These are phyloP conservation scores for Tragelaphus imberbis DNA, from an alignment of 2,113 vertebrate genomes.

Conservation along the genomic window DNA sequence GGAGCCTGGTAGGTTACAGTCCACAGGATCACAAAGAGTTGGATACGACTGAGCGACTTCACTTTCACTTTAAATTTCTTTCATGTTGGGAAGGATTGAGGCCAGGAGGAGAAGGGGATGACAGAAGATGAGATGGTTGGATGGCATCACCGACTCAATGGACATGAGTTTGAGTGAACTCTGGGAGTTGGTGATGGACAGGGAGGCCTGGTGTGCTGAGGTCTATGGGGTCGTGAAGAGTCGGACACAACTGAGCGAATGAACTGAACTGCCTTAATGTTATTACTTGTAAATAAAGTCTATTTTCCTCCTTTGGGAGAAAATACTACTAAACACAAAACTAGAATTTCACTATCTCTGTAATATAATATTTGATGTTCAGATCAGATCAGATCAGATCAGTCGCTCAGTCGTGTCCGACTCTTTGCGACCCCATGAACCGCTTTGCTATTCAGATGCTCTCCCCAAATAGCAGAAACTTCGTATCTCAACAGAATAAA, in stretches of 20 bases:
- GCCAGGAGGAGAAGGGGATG: too few species aligned
- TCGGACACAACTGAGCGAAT: not conserved
- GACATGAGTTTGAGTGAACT: not conserved
- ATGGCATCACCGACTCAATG: not conserved
- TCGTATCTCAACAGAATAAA: not conserved
- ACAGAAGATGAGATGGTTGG: not conserved
- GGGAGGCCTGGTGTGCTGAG: not conserved
- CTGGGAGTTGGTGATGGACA: not conserved
- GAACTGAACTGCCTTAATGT: slow-evolving; percentile 55
- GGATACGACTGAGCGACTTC: too few species aligned
- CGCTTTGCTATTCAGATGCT: not conserved
- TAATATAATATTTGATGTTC: not conserved
- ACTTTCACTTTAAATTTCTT: too few species aligned
- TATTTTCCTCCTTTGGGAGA: slow-evolving; percentile 68
- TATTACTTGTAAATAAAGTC: slow-evolving; percentile 76
- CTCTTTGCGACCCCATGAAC: too few species aligned
- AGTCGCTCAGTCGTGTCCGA: too few species aligned
- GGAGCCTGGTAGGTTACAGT: too few species aligned
- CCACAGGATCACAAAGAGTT: too few species aligned
- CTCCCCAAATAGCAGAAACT: not conserved
- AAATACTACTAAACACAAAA: not conserved
- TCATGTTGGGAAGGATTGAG: too few species aligned
- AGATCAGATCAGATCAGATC: too few species aligned
- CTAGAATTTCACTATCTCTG: not conserved
- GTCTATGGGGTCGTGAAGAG: not conserved